phyloP scores from a whole-genome alignment of 2,797 vertebrate species.

The Sebastes flavidus region DNA sequence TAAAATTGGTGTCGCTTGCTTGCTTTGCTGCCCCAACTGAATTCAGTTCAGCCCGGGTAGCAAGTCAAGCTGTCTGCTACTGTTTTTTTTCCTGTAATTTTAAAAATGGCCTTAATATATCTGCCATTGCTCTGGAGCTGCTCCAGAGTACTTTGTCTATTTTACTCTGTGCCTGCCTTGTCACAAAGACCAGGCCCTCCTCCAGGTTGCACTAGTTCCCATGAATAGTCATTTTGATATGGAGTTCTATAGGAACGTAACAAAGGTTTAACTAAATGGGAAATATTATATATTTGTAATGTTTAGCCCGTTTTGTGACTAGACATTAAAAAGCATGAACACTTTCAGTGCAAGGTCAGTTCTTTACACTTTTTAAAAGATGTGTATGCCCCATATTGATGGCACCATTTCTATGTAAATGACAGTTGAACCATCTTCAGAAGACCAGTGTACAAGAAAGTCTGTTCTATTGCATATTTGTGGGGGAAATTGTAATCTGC shows the following conservation, averaged over 20 bases:
- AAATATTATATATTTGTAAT: conserved; percentile 86
- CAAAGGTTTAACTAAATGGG: conserved; percentile 84
- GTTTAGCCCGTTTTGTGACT: conserved; percentile 85
- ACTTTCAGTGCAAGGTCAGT: conserved; percentile 85
- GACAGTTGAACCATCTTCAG: conserved; percentile 79
- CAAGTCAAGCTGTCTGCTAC: conserved; percentile 82
- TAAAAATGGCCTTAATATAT: conserved; percentile 97
- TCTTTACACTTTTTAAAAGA: conserved; percentile 86
- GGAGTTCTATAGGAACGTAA: conserved; percentile 84
- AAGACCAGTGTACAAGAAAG: conserved; percentile 78
- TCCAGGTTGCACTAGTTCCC: conserved; percentile 99
- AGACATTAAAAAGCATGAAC: conserved; percentile 84
- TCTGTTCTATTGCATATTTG: conserved; percentile 75
- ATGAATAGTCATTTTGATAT: conserved; percentile 91
- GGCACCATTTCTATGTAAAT: conserved; percentile 88
- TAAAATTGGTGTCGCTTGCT: conserved; percentile 69
- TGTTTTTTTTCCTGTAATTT: conserved; percentile 85
- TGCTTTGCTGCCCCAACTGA: conserved; percentile 72
- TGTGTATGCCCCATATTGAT: conserved; percentile 89
- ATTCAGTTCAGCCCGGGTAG: conserved; percentile 63
- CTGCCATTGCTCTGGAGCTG: conserved; percentile 92
- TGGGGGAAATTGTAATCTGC: conserved; percentile 63
- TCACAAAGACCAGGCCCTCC: conserved; percentile 94
- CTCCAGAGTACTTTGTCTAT: conserved; percentile 86
- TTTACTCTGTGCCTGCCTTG: conserved; percentile 95